phyloP scores from a whole-genome alignment of 2,113 vertebrate species.

The Podiceps cristatus region DNA sequence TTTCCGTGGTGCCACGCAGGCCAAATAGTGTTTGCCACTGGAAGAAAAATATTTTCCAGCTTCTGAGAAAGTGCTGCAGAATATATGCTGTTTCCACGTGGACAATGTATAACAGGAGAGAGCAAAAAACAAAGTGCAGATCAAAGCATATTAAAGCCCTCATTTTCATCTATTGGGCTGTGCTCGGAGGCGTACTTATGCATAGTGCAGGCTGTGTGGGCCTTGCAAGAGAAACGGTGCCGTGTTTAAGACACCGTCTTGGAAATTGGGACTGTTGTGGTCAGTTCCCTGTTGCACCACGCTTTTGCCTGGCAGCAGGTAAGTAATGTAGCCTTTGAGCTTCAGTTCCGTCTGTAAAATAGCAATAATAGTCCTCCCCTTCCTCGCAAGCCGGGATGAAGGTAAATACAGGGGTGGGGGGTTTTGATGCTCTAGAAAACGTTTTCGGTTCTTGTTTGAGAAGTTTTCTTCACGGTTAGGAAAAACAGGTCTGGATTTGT shows the following conservation, averaged over 20 bases:
- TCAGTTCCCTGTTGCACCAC: not conserved
- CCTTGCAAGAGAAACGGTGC: not conserved
- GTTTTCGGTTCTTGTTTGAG: not conserved
- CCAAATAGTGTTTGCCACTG: slow-evolving; percentile 34
- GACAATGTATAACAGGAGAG: not conserved
- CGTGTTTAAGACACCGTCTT: not conserved
- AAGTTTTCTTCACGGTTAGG: not conserved
- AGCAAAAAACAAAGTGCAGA: slow-evolving; percentile 38
- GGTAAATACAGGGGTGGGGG: not conserved
- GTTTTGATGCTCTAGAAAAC: not conserved
- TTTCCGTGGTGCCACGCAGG: not conserved
- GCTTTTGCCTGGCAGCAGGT: not conserved
- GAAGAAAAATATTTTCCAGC: slow-evolving; percentile 42
- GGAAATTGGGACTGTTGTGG: not conserved
- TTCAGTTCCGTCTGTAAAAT: not conserved
- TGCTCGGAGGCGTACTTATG: not conserved
- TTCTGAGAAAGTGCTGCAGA: slow-evolving; percentile 59
- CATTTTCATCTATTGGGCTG: not conserved
- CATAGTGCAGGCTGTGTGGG: not conserved
- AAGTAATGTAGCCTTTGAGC: not conserved
- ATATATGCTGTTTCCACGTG: not conserved
- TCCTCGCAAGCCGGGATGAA: not conserved
- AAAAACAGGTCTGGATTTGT: not conserved
- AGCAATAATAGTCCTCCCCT: not conserved
- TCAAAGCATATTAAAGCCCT: not conserved